These are phyloP conservation scores for Eupithecia dodoneata DNA, from an alignment of 2,888 invertebrate species.

Conservation along the genomic window DNA sequence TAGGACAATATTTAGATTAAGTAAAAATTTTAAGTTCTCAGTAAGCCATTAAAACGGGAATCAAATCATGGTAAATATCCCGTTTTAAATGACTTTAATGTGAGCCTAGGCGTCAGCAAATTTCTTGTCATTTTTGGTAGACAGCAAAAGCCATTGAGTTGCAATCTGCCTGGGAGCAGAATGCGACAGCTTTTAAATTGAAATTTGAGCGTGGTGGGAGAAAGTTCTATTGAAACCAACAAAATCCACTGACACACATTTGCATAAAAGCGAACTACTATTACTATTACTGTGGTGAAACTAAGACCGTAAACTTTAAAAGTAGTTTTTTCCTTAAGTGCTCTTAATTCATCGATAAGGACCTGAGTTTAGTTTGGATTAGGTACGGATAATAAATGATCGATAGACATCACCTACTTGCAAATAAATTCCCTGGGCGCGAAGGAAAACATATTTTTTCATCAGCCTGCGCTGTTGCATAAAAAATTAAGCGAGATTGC, in stretches of 20 bases:
- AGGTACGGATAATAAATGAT: not conserved
- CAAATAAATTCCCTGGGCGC: not conserved
- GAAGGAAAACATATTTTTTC: conserved; percentile 22
- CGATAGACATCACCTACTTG: not conserved
- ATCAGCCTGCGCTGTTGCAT: conserved; percentile 22
- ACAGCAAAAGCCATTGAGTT: not conserved
- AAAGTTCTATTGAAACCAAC: not conserved
- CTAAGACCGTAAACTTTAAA: not conserved
- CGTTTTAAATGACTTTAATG: too few species aligned
- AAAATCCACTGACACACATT: not conserved
- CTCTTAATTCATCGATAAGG: not conserved
- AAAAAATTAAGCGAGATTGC: conserved; percentile 41
- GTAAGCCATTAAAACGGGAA: too few species aligned
- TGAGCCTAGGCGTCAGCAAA: not conserved
- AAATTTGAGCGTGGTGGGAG: not conserved
- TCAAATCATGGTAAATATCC: too few species aligned
- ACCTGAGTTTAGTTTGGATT: not conserved
- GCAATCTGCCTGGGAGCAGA: not conserved
- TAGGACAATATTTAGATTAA: too few species aligned
- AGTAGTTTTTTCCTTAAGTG: not conserved
- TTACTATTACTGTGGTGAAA: not conserved
- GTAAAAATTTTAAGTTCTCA: too few species aligned
- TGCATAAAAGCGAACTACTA: not conserved
- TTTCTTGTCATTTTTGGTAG: not conserved
- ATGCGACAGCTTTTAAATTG: not conserved